Conservation (phyloP, 1,140 invertebrate species). For the Tribolium castaneum region DNA sequence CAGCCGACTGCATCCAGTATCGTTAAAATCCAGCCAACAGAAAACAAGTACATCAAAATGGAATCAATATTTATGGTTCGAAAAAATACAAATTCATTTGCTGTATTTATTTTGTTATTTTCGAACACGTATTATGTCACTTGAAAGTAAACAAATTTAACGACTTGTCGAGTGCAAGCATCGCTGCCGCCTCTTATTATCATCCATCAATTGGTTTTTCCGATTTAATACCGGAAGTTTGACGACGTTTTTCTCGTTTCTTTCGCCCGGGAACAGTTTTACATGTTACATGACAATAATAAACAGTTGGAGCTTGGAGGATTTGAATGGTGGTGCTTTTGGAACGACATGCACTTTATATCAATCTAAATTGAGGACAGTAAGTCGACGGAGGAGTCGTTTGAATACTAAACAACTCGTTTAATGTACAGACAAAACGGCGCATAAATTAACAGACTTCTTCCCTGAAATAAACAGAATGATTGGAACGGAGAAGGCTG, state of each 20-base stretch:
- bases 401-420: conserved; percentile 17
- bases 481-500: not conserved
- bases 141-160: not conserved
- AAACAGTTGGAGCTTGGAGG: not conserved
- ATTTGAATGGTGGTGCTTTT: not conserved
- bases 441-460: conserved; percentile 22
- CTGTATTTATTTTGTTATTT: not conserved
- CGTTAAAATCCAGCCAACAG: not conserved
- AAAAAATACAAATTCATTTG: not conserved
- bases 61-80: not conserved
- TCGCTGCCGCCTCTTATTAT: not conserved
- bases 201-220: conserved; percentile 27
- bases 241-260: conserved; percentile 7
- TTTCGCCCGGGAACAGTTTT: not conserved
- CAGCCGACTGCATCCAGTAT: not conserved
- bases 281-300: not conserved
- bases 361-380: conserved; percentile 22
- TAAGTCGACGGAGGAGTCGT: conserved; percentile 3
- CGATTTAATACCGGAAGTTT: conserved; percentile 11
- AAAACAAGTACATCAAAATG: not conserved
- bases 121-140: not conserved
- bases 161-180: not conserved
- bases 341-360: conserved; percentile 19
- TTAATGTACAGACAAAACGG: not conserved
- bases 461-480: conserved; percentile 14